Base-by-base conservation (phyloP, 2,888 invertebrate genomes). In the Crepidodera aurea region DNA sequence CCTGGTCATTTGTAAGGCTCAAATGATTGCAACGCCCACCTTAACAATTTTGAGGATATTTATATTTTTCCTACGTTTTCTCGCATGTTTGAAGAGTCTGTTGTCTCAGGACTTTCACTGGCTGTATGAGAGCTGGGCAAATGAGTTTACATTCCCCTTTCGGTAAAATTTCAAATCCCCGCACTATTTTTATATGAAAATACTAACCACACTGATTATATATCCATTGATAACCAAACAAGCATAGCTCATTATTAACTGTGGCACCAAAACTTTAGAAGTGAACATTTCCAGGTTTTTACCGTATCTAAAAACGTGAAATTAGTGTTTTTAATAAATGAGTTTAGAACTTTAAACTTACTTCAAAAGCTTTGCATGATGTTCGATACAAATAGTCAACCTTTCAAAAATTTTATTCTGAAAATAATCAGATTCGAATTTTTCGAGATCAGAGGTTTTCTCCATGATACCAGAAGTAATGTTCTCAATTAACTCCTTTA, bases 341-440 rank as follows among this genome's bases (percentile, higher is more conserved):
- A 10, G 5, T 29, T 29, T 8, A 29, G 10, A 29, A 8, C 10
- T 4, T 44, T 13, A 12, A 13, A 61, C 65, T 63, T 62, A 68
- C 69, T 50, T 59, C 18, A 69, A 34, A n/a, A 71, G 54, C 16
- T 64, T 60, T 7, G 15, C 39, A 37, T 71, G 71, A 44, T 71
- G 71, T 18, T 62, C 57, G 1, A 66, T 51, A 29, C 71, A 71
- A 40, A 67, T 66, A 4, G 44, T 64, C 16, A 71, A 40, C 37
- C 69, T 54, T 6, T 60, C 58, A 29, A 53, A 55, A 7, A 69
- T 63, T 2, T n/a, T 51, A 2, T 22, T 60, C 19, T 71, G 71
- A 48, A 71, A 71, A 54, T 56, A 51, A 10, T 56, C 40, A 2
- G 69, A 69, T 13, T 66, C 57, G 34, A 66, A 66, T 44, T 54